A percentile compares a stretch with the other conserved stretches of the same genome.
Evolutionary conservation across 2,113 vertebrate species (phyloP).

Genomic region (Archocentrus centrarchus): DNA sequence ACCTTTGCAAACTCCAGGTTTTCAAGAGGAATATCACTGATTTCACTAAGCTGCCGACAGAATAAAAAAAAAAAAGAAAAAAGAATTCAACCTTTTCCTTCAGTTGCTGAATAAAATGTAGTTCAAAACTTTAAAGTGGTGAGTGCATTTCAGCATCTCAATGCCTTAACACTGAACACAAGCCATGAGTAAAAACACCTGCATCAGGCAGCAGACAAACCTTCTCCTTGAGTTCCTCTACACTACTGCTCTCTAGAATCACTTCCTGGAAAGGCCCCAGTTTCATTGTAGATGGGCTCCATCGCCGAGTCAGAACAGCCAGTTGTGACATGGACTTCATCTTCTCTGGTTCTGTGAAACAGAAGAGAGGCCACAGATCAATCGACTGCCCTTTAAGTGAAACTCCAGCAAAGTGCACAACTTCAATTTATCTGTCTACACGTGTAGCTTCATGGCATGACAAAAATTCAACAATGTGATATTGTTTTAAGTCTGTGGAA

Average conservation of each 20-base stretch:
- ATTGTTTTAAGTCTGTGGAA: not conserved
- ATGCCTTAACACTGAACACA: not conserved
- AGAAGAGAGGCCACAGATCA: not conserved
- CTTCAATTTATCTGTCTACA: not conserved
- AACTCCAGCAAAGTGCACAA: not conserved
- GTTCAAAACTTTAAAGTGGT: too few relatives aligned
- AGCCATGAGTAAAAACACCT: not conserved
- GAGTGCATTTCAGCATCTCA: too few relatives aligned
- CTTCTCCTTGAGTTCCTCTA: conserved; percentile 96
- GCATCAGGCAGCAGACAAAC: conserved; percentile 66
- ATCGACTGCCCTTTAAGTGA: not conserved
- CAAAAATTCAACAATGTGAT: not conserved
- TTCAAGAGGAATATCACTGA: conserved; percentile 90
- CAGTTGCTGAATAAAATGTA: not conserved
- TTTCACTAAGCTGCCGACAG: conserved; percentile 88
- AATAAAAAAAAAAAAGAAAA: conserved; percentile 32
- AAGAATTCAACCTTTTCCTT: not conserved
- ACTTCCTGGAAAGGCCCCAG: conserved; percentile 94
- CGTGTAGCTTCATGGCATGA: not conserved
- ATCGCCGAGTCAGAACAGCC: conserved; percentile 90
- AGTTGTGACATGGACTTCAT: conserved; percentile 99
- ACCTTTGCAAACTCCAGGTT: conserved; percentile 98
- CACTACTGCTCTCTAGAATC: conserved; percentile 95
- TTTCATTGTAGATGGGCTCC: conserved; percentile 92
- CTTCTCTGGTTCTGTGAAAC: conserved; percentile 88